These are phyloP conservation scores for Proterorhinus semilunaris DNA, from an alignment of 2,113 vertebrate genomes.

Conservation along the genomic window DNA sequence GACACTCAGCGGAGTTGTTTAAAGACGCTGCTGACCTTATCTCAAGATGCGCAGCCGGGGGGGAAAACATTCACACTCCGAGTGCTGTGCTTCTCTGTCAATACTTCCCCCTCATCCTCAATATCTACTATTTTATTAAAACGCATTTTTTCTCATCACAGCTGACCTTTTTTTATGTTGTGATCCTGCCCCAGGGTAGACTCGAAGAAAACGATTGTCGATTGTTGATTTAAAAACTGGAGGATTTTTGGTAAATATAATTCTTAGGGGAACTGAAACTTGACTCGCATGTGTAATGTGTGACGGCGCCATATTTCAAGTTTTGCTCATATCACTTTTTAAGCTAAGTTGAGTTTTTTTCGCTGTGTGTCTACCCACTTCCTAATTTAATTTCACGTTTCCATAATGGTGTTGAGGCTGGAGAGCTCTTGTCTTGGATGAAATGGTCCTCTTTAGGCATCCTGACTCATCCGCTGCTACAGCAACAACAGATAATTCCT, in stretches of 20 bases:
- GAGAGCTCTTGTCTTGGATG: not conserved
- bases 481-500: constrained; percentile 4
- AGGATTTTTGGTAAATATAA: no score
- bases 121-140: not conserved
- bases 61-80: not conserved
- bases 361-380: not conserved
- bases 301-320: not conserved
- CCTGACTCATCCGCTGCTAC: constrained; percentile 11
- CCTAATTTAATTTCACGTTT: not conserved
- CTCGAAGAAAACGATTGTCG: no score
- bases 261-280: no score
- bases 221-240: no score
- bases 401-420: not conserved
- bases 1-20: constrained; percentile 6
- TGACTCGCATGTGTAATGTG: no score
- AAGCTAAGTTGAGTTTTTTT: not conserved
- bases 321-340: not conserved
- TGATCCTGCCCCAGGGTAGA: no score
- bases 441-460: constrained; percentile 2
- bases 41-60: not conserved
- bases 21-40: constrained; percentile 6
- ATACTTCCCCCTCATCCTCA: not conserved
- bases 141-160: not conserved
- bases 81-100: not conserved
- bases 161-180: not conserved